Percentiles rank a stretch among this genome's conserved stretches.
Conservation (phyloP, 92 coral and sea anemone genomes). For the Montipora capitata region DNA sequence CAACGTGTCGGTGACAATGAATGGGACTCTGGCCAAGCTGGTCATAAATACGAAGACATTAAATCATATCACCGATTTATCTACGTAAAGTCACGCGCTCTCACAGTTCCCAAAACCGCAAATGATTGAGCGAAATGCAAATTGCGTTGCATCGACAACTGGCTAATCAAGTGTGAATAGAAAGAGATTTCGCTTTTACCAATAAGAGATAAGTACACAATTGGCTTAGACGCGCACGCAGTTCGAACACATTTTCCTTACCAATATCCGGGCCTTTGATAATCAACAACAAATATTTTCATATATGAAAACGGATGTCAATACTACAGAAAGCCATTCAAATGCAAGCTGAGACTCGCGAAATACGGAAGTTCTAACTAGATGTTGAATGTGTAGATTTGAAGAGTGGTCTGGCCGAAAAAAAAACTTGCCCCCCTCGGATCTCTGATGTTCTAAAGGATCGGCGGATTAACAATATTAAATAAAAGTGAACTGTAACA, state of each 20-base stretch:
- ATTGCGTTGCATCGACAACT: not conserved
- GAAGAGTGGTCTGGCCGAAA: constrained; percentile 16
- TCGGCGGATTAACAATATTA: constrained; percentile 39
- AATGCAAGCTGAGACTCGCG: constrained; percentile 29
- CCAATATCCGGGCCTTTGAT: constrained; percentile 46
- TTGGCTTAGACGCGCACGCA: constrained; percentile 12
- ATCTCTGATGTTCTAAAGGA: not conserved
- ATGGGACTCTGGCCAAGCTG: constrained; percentile 30
- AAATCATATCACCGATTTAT: constrained; percentile 51
- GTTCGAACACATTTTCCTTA: constrained; percentile 17
- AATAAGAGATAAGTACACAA: constrained; percentile 11
- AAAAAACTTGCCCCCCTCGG: constrained; percentile 30
- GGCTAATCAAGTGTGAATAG: constrained; percentile 37
- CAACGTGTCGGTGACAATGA: constrained; percentile 22
- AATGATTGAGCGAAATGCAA: constrained; percentile 43
- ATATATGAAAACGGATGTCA: not conserved
- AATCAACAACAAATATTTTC: constrained; percentile 19
- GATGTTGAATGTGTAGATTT: constrained; percentile 26
- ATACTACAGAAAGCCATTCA: constrained; percentile 16
- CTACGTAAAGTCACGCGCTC: constrained; percentile 46
- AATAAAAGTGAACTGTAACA: constrained; percentile 7
- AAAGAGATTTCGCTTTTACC: constrained; percentile 25
- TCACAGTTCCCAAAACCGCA: constrained; percentile 40
- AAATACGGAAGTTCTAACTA: constrained; percentile 49
- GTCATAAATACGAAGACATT: constrained; percentile 15